Conservation (phyloP, 2,797 vertebrate species). For the Typhlichthys eigenmanni region DNA sequence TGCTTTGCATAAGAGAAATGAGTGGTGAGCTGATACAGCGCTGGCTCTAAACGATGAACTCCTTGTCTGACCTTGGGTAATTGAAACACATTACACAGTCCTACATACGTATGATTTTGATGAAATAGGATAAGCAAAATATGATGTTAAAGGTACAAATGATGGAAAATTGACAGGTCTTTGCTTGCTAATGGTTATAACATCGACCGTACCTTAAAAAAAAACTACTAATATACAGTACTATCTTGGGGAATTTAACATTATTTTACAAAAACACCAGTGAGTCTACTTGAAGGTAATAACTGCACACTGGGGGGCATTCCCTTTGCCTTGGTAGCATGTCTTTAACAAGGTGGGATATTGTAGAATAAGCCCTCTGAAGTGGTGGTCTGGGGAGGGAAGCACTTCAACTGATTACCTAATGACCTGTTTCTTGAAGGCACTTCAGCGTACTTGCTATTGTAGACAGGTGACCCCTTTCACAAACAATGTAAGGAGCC, state of each 20-base stretch:
- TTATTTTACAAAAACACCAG: conserved; percentile 15
- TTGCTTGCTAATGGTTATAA: neutral
- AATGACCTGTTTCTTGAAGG: conserved; percentile 75
- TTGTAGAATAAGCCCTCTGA: conserved; percentile 56
- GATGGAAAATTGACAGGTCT: neutral
- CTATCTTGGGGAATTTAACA: no score
- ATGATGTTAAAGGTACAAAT: neutral
- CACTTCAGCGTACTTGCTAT: conserved; percentile 61
- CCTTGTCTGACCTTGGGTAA: conserved; percentile 72
- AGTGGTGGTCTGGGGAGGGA: conserved; percentile 58
- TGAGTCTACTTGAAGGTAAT: conserved; percentile 3
- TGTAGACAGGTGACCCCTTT: conserved; percentile 72
- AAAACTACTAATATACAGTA: neutral
- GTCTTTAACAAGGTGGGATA: conserved; percentile 67
- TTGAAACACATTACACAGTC: conserved; percentile 67
- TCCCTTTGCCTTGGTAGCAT: conserved; percentile 52
- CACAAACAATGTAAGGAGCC: conserved; percentile 52
- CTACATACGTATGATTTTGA: conserved; percentile 23
- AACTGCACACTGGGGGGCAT: conserved; percentile 10
- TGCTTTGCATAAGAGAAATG: conserved; percentile 75
- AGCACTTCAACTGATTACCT: conserved; percentile 74
- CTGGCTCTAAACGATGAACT: conserved; percentile 66
- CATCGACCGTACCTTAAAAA: conserved; percentile 6
- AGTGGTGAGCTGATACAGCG: conserved; percentile 68
- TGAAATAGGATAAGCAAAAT: neutral